These are phyloP conservation scores for Papilio dardanus DNA, from an alignment of 1,140 invertebrate genomes.

Conservation along the genomic window DNA sequence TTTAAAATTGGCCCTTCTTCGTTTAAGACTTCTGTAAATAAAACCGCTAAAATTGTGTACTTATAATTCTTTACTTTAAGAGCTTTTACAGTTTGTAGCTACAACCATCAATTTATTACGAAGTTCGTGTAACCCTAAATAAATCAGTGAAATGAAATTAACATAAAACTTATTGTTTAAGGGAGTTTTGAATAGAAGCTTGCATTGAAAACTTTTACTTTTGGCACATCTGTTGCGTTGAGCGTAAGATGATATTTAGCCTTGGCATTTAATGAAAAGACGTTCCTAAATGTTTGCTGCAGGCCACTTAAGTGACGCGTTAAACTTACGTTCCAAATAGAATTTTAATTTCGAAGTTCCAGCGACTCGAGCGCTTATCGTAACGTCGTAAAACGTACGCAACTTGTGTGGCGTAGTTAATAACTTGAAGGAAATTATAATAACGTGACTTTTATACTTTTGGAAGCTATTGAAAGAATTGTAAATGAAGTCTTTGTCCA, in stretches of 20 bases:
- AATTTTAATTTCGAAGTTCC: slow-evolving; percentile 36
- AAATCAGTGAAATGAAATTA: not conserved
- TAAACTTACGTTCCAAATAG: slow-evolving; percentile 34
- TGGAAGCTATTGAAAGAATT: not conserved
- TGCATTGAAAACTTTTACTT: slow-evolving; percentile 28
- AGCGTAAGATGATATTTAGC: slow-evolving; percentile 28
- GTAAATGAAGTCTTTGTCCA: not conserved
- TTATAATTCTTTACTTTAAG: not conserved
- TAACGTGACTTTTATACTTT: slow-evolving; percentile 24
- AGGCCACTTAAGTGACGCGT: slow-evolving; percentile 36
- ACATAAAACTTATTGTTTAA: not conserved
- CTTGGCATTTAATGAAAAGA: slow-evolving; percentile 39
- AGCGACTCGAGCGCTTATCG: slow-evolving; percentile 18
- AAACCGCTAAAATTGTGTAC: not conserved
- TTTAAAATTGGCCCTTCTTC: not conserved
- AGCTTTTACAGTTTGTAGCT: not conserved
- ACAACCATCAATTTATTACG: not conserved
- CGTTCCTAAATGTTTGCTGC: slow-evolving; percentile 31
- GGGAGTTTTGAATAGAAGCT: not conserved
- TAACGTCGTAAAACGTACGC: slow-evolving; percentile 19
- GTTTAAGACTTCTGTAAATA: not conserved
- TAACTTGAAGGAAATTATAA: slow-evolving; percentile 24
- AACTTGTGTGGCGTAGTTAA: slow-evolving; percentile 20
- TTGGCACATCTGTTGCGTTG: slow-evolving; percentile 23
- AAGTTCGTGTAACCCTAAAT: not conserved